Conservation (phyloP, 2,113 vertebrate species). For the Pyxicephalus adspersus region DNA sequence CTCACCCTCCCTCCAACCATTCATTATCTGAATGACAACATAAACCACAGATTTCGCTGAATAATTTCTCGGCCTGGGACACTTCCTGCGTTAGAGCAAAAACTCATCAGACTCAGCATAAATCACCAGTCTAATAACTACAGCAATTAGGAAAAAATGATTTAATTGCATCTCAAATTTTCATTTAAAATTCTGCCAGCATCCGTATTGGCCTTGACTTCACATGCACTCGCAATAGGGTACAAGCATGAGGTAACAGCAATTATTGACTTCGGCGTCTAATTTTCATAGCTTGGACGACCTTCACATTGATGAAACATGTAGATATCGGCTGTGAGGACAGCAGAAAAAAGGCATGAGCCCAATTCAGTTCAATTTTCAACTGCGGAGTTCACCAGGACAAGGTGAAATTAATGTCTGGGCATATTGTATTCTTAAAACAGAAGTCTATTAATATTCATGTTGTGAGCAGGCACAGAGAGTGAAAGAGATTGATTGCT, state of each 20-base stretch:
- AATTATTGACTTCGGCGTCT: conserved; percentile 30
- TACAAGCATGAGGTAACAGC: not conserved
- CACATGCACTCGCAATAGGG: not conserved
- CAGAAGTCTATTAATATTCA: no score
- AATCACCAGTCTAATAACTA: not conserved
- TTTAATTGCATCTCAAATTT: not conserved
- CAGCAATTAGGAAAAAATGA: not conserved
- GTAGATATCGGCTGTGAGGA: no score
- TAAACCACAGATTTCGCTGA: not conserved
- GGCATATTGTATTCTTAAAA: no score
- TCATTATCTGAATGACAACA: not conserved
- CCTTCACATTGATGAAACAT: conserved; percentile 25
- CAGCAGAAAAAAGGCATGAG: no score
- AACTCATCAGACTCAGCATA: conserved; percentile 1
- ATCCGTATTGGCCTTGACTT: not conserved
- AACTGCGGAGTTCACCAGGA: not conserved
- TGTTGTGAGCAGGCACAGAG: no score
- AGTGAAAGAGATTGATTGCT: no score
- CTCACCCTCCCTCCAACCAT: not conserved
- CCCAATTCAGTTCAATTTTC: not conserved
- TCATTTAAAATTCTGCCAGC: conserved; percentile 3
- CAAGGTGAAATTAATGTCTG: no score
- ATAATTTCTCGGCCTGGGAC: no score
- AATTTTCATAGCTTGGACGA: conserved; percentile 32
- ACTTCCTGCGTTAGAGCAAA: not conserved